Conservation (phyloP, 2,797 vertebrate species). For the Leucoraja ocellata region DNA sequence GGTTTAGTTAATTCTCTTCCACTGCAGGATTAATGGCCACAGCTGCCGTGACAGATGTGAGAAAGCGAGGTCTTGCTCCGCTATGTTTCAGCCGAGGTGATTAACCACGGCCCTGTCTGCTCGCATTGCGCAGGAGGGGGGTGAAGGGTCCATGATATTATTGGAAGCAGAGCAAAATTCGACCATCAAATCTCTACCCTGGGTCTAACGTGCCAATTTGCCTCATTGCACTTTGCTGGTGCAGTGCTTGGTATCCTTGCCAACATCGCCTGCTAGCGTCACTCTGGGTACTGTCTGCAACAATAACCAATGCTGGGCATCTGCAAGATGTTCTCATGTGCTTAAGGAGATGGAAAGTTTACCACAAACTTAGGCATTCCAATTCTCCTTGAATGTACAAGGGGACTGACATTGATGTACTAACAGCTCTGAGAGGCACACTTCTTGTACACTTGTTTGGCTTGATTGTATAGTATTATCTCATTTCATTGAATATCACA, state of each 20-base stretch:
- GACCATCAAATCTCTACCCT: not conserved
- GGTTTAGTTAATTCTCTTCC: slow-evolving; percentile 17
- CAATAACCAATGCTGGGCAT: not conserved
- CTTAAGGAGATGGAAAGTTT: not conserved
- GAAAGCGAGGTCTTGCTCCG: not conserved
- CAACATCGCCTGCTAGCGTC: not conserved
- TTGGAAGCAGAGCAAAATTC: not conserved
- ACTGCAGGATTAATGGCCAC: not conserved
- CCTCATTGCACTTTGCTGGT: not conserved
- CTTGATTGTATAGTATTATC: too few relatives aligned
- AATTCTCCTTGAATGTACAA: not conserved
- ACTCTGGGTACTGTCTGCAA: not conserved
- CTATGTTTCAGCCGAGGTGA: not conserved
- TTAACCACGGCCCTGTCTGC: not conserved
- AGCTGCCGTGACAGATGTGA: not conserved
- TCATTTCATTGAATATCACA: too few relatives aligned
- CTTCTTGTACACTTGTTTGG: too few relatives aligned
- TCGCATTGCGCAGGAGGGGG: not conserved
- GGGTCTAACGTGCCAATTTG: not conserved
- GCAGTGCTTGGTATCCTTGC: not conserved
- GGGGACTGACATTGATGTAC: too few relatives aligned
- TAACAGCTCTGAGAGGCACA: not conserved
- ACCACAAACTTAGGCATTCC: not conserved
- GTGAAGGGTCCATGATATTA: not conserved
- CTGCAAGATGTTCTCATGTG: not conserved